Percentiles rank a stretch among this genome's conserved stretches.
Conservation (phyloP, 2,113 vertebrate genomes). For the Coregonus clupeaformis region DNA sequence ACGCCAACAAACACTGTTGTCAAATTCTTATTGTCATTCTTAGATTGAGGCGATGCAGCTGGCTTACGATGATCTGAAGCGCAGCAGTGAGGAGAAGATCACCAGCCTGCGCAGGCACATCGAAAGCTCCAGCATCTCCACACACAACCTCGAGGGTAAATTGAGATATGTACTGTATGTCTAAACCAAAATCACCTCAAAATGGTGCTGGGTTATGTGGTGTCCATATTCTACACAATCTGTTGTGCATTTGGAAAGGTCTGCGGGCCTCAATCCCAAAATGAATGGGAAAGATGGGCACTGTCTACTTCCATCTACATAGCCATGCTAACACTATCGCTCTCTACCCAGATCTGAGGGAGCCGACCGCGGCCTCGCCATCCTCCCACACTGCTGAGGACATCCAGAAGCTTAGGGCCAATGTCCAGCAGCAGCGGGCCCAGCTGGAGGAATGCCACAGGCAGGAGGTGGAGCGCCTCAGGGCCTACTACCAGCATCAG, state of each 20-base stretch:
- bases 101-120: conserved; percentile 47
- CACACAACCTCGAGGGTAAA: conserved; percentile 70
- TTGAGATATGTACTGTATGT: not conserved
- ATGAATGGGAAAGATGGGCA: too few species aligned
- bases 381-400: conserved; percentile 41
- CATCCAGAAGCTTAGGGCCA: conserved; percentile 64
- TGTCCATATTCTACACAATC: not conserved
- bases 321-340: too few species aligned
- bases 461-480: conserved; percentile 76
- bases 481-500: conserved; percentile 78
- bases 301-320: too few species aligned
- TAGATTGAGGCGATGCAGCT: conserved; percentile 66
- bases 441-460: conserved; percentile 78
- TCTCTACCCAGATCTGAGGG: conserved; percentile 28
- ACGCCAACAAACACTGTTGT: not conserved
- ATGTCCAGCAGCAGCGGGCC: conserved; percentile 61
- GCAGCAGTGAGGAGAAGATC: conserved; percentile 58
- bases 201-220: not conserved
- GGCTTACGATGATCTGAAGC: conserved; percentile 57
- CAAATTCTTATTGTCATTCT: conserved; percentile 2
- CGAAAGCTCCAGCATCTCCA: conserved; percentile 27
- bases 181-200: too few species aligned
- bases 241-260: too few species aligned
- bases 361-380: not conserved
- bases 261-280: too few species aligned